Base-by-base conservation (phyloP, 2,888 invertebrate genomes). In the Notocelia uddmanniana region DNA sequence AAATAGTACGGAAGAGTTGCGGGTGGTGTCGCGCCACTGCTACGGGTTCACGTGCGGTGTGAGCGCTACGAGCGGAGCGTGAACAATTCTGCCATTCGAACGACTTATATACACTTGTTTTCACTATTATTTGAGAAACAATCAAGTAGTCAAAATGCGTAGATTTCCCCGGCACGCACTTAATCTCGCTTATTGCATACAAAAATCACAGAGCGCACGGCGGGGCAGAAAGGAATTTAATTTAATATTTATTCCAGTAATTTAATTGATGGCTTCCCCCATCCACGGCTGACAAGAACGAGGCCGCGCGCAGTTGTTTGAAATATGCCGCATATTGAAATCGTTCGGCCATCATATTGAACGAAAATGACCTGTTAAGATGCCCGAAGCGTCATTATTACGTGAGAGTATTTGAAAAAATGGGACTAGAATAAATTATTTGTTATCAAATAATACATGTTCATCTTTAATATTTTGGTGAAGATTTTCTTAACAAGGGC, bases 281-380 rank as follows among this genome's bases (percentile, higher is more conserved):
- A 79, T 80, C 77, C 76, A 76, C 78, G 81, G 79, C 79, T 80
- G 79, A 74, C 74, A 74, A 82, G 87, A 84, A 85, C 85, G 86
- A 84, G 81, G 79, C 81, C 82, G 81, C 82, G 76, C 78, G 77
- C 74, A 89, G 89, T 80, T 90, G 91, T 92, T 91, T 89, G 84
- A 91, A 91, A 86, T 84, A 89, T 86, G 90, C 89, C 79, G 89
- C 88, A 90, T 92, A 92, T 92, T 92, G 88, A 91, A 91, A 89
- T 90, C 85, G 86, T 83, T 81, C 78, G 85, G 83, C 85, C 86
- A 85, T 87, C 86, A 87, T 88, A 89, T 86, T 84, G 83, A 82
- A 85, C 83, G 84, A 87, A 87, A 89, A 89, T 87, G 87, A 87
- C 85, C 86, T 83, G 82, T 76, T 79, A 84, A 81, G 82, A 76